Evolutionary conservation across 2,113 vertebrate species (phyloP), one percentile per base, ranked within the genome.

Genomic region (Ahaetulla prasina): DNA sequence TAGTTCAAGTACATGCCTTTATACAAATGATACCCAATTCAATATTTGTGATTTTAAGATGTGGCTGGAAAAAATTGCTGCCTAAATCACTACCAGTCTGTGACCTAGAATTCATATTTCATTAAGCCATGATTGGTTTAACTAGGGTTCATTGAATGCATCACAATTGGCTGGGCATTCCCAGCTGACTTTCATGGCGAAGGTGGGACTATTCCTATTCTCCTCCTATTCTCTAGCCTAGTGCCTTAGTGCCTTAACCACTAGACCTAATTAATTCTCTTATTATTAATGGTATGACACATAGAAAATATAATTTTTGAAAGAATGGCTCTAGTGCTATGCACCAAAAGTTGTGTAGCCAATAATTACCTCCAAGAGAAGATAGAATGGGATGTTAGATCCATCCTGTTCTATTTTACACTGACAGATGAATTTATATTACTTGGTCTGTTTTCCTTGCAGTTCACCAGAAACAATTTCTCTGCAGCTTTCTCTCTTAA

Each of bases 401-500:
- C 52, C 87, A 90, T 54, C 63, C 87, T 45, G 0, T 27, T 60
- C 80, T 87, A 92, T 5, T 95, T 93, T 93, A 54, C 91, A 88
- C 94, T 92, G 18, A 2, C 91, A 92, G 90, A 86, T 94, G 89
- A 89, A 95, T 95, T 90, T 92, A 94, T 50, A 10, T 50, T 88
- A 94, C 52, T 91, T 68, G 86, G 68, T 0, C 0, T 85, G 68
- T 93, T 97, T 92, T 95, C 94, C 90, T 93, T 95, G 91, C 93
- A 90, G 92, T 90, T 91, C 91, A 92, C 93, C 91, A 86, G 89
- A 95, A 96, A 94, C 93, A 95, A 94, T 96, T 95, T 93, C 90
- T 93, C 68, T 91, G 52, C 53, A 45, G 86, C 47, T 96, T 96
- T 96, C 95, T 91, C 91, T 95, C 92, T 93, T 91, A 84, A 89